phyloP scores from a whole-genome alignment of 2,888 invertebrate species.

The Pseudanteris insignis region DNA sequence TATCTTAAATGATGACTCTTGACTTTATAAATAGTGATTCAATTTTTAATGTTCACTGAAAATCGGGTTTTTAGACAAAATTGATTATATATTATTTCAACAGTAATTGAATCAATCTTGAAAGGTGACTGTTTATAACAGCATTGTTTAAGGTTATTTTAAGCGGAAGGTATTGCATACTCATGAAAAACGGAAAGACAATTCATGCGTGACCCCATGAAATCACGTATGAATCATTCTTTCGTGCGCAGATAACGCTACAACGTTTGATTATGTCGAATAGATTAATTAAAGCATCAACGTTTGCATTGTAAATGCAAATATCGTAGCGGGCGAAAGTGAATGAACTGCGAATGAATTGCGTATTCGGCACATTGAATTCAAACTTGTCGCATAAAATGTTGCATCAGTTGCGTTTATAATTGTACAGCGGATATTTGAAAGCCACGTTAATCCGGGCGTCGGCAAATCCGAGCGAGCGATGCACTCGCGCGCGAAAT shows the following conservation, averaged over 20 bases:
- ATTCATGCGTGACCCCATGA: constrained; percentile 27
- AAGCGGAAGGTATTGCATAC: constrained; percentile 11
- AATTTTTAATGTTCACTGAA: too few species aligned
- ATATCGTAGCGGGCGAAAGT: constrained; percentile 26
- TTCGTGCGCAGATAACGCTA: constrained; percentile 19
- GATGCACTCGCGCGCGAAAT: constrained; percentile 7
- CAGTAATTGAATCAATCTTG: constrained; percentile 1
- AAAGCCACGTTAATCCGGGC: constrained; percentile 14
- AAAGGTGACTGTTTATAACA: constrained; percentile 9
- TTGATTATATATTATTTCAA: too few species aligned
- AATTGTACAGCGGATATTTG: constrained; percentile 23
- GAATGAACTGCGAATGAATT: constrained; percentile 33
- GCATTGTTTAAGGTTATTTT: constrained; percentile 6
- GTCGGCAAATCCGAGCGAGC: constrained; percentile 26
- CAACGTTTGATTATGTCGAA: constrained; percentile 27
- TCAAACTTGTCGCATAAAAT: constrained; percentile 25
- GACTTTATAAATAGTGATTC: too few species aligned
- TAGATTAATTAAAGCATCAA: constrained; percentile 33
- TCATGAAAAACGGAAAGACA: constrained; percentile 31
- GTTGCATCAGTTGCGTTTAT: constrained; percentile 19
- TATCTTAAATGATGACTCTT: too few species aligned
- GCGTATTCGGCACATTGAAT: constrained; percentile 33
- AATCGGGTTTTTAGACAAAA: too few species aligned
- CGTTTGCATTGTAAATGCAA: constrained; percentile 26
- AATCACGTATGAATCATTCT: constrained; percentile 29